Percentiles rank a stretch among this genome's conserved stretches.
Evolutionary conservation across 1,140 invertebrate genomes (phyloP).

Genomic region (Atopsyche davidsoni): DNA sequence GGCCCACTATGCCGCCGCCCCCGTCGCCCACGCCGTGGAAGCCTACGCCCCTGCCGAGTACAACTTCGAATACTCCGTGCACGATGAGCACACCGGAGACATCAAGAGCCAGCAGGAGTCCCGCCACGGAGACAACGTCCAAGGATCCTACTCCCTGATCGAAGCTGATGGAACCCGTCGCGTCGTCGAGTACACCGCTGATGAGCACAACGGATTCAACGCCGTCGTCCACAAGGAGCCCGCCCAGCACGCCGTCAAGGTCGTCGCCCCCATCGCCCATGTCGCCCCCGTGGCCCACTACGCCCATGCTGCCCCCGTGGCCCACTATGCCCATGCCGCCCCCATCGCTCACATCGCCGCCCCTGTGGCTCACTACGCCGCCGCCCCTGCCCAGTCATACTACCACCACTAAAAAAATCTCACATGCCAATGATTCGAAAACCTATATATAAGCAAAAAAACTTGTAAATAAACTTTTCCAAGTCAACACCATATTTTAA

Average conservation of each 20-base stretch:
- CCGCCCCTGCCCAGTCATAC: slow-evolving; percentile 23
- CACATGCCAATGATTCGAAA: background rate
- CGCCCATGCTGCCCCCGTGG: slow-evolving; percentile 28
- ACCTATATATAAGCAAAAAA: slow-evolving; percentile 13
- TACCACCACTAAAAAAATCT: slow-evolving; percentile 22
- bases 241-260: slow-evolving; percentile 39
- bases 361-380: slow-evolving; percentile 24
- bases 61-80: slow-evolving; percentile 50
- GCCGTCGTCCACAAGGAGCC: slow-evolving; percentile 57
- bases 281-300: slow-evolving; percentile 19
- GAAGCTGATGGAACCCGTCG: slow-evolving; percentile 63
- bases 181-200: slow-evolving; percentile 67
- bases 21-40: slow-evolving; percentile 32
- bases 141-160: slow-evolving; percentile 53
- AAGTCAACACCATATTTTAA: background rate
- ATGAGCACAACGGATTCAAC: slow-evolving; percentile 65
- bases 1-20: slow-evolving; percentile 26
- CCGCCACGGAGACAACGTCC: slow-evolving; percentile 54
- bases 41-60: slow-evolving; percentile 44
- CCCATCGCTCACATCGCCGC: slow-evolving; percentile 35
- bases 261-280: slow-evolving; percentile 27
- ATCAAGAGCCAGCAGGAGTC: slow-evolving; percentile 55
- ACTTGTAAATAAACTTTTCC: slow-evolving; percentile 19
- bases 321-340: slow-evolving; percentile 30
- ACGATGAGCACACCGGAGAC: slow-evolving; percentile 53